Percentiles rank a stretch among this genome's conserved stretches.
Evolutionary conservation across 2,797 vertebrate species (phyloP).

Genomic region (Enteromius treurensis): DNA sequence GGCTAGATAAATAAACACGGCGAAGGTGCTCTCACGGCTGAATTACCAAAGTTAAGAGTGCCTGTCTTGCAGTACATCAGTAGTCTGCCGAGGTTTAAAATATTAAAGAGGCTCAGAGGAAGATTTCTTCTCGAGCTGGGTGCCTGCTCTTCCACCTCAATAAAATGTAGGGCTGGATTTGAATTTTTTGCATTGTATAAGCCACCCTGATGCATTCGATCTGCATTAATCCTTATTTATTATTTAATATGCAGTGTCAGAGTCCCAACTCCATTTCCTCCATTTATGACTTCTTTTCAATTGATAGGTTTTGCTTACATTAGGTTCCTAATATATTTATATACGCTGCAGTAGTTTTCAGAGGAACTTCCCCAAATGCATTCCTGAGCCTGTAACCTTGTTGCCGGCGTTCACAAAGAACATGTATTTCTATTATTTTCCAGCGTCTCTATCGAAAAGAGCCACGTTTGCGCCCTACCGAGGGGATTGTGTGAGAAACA

Average conservation of each 20-base stretch:
- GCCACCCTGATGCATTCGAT: conserved; percentile 25
- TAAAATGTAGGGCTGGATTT: conserved; percentile 28
- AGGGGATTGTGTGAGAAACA: conserved; percentile 44
- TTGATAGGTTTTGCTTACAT: not conserved
- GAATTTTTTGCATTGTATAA: conserved; percentile 45
- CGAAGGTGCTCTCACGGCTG: conserved; percentile 74
- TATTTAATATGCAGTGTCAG: not conserved
- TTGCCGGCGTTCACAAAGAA: conserved; percentile 3
- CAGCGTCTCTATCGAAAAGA: conserved; percentile 27
- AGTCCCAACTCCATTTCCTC: conserved; percentile 12
- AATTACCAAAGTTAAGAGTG: conserved; percentile 72
- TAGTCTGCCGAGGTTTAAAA: conserved; percentile 58
- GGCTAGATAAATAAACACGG: conserved; percentile 73
- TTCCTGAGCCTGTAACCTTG: conserved; percentile 11
- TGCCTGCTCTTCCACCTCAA: conserved; percentile 48
- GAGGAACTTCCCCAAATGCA: not conserved
- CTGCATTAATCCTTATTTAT: conserved; percentile 35
- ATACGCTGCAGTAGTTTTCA: not conserved
- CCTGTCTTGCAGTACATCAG: conserved; percentile 64
- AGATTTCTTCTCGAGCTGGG: conserved; percentile 48
- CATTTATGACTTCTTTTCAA: not conserved
- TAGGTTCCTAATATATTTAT: not conserved
- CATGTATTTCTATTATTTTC: conserved; percentile 39
- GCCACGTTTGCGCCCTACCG: conserved; percentile 14
- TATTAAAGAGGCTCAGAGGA: conserved; percentile 60